Evolutionary conservation across 2,888 invertebrate genomes (phyloP).

Genomic region (Heliconius ethilla): DNA sequence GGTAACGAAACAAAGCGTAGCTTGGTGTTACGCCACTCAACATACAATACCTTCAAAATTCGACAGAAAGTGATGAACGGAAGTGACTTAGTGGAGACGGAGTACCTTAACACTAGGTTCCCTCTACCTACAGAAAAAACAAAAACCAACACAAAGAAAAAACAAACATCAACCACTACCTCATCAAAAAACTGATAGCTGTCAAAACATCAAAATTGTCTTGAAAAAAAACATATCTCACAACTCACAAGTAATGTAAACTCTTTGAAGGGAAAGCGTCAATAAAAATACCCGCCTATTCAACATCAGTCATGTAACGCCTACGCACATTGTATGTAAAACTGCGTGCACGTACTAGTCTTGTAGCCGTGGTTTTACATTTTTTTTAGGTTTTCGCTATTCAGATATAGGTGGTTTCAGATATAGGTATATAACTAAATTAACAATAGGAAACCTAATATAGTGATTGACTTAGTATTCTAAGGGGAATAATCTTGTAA

Average conservation of each 20-base stretch:
- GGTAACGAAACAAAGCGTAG: not conserved
- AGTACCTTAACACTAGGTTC: not conserved
- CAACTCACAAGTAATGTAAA: not conserved
- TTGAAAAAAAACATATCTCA: slow-evolving; percentile 1
- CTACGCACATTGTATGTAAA: slow-evolving; percentile 77
- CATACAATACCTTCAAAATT: not conserved
- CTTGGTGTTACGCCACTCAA: not conserved
- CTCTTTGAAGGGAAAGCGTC: slow-evolving; percentile 18
- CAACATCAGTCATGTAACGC: slow-evolving; percentile 57
- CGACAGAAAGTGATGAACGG: no score
- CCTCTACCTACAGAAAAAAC: not conserved
- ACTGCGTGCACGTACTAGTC: slow-evolving; percentile 55
- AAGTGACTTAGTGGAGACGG: no score
- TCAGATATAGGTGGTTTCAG: not conserved
- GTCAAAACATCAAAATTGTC: slow-evolving; percentile 11
- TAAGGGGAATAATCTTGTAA: no score
- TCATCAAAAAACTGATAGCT: slow-evolving; percentile 1
- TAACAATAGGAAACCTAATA: not conserved
- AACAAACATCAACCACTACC: not conserved
- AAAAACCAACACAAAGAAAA: no score
- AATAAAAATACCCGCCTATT: slow-evolving; percentile 32
- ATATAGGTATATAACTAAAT: not conserved
- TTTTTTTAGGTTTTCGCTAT: slow-evolving; percentile 56
- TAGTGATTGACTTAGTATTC: not conserved
- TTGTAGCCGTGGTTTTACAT: slow-evolving; percentile 64